Conservation (phyloP, 2,888 invertebrate species). For the Sabellastarte sp. region DNA sequence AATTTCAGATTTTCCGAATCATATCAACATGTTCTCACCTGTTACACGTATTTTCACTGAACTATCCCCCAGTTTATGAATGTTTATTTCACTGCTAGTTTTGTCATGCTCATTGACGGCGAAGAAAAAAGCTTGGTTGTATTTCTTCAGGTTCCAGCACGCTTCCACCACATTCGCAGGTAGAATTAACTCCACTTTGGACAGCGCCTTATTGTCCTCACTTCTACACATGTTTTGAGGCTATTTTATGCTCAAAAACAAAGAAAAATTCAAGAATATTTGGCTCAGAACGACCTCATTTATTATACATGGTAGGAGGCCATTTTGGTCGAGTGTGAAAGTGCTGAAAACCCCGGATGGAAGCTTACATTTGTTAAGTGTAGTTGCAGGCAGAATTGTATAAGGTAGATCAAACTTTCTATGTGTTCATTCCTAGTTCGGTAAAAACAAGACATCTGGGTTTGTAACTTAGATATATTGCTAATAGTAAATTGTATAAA, state of each 20-base stretch:
- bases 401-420: no score
- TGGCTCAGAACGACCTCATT: background rate
- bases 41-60: conserved; percentile 17
- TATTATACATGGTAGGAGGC: background rate
- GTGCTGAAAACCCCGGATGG: background rate
- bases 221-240: conserved; percentile 8
- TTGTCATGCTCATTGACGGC: conserved; percentile 17
- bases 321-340: no score
- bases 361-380: background rate
- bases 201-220: conserved; percentile 12
- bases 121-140: conserved; percentile 11
- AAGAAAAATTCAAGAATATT: background rate
- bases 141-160: conserved; percentile 19
- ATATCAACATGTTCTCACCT: no score
- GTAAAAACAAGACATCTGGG: no score
- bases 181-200: conserved; percentile 20
- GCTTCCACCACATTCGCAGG: conserved; percentile 21
- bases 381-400: no score
- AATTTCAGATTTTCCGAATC: no score
- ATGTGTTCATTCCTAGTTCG: no score
- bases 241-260: background rate
- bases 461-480: no score
- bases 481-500: no score
- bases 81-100: conserved; percentile 22
- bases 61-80: conserved; percentile 16